A percentile compares a stretch with the other conserved stretches of the same genome.
Evolutionary conservation across 2,113 vertebrate genomes (phyloP).

Genomic region (Apteryx mantelli): DNA sequence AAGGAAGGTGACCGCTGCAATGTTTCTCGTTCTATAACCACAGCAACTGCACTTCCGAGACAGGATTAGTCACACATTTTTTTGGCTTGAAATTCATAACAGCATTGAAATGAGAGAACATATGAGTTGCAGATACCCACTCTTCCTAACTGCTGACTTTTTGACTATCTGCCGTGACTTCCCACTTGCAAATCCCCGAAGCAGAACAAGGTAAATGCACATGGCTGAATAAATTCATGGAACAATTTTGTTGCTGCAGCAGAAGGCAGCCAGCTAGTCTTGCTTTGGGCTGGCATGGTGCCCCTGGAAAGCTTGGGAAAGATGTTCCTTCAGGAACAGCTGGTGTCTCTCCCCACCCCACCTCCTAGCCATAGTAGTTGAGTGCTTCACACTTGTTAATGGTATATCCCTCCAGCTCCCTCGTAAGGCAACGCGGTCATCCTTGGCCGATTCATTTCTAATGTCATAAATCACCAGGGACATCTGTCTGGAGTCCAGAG

Average conservation of each 20-base stretch:
- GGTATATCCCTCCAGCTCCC: not conserved
- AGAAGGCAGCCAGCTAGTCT: not conserved
- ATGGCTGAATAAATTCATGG: not conserved
- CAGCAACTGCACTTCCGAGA: slow-evolving; percentile 36
- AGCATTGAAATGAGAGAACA: not conserved
- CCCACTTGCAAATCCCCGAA: fast-evolving
- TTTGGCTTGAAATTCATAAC: not conserved
- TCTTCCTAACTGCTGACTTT: fast-evolving
- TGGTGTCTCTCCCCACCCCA: not conserved
- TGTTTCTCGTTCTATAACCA: not conserved
- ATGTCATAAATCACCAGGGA: not conserved
- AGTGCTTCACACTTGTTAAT: not conserved
- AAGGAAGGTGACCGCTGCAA: not conserved
- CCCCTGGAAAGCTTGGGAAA: not conserved
- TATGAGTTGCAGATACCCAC: not conserved
- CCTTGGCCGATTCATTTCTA: not conserved
- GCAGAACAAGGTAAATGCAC: not conserved
- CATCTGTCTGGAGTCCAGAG: not conserved
- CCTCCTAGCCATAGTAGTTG: not conserved
- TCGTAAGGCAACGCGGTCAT: not conserved
- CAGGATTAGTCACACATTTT: not conserved
- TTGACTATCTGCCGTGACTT: not conserved
- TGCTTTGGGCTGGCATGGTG: not conserved
- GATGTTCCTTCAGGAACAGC: not conserved
- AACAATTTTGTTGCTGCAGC: not conserved